These are phyloP conservation scores for Drosophila sturtevanti DNA, from an alignment of 1,140 invertebrate species.

Conservation along the genomic window DNA sequence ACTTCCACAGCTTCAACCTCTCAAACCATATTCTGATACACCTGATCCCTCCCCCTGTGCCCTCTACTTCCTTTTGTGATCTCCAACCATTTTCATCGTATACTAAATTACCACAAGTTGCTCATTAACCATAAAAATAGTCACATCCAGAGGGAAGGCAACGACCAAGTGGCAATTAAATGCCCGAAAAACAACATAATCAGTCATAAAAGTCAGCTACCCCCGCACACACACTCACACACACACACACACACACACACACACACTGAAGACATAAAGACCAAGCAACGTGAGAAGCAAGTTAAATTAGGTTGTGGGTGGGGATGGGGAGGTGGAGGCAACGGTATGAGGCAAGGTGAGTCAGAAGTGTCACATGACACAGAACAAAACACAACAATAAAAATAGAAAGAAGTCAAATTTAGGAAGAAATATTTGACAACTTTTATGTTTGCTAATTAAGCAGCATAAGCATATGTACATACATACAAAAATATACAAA, in stretches of 20 bases:
- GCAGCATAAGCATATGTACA: slow-evolving; percentile 25
- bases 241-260: neutral
- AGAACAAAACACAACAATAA: neutral
- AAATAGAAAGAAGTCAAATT: slow-evolving; percentile 25
- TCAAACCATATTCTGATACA: slow-evolving; percentile 25
- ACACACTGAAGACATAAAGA: slow-evolving; percentile 2
- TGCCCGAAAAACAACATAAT: slow-evolving; percentile 73
- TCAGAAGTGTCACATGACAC: slow-evolving; percentile 67
- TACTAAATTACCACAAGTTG: slow-evolving; percentile 57
- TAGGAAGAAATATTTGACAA: slow-evolving; percentile 37
- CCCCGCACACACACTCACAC: neutral
- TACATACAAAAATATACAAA: slow-evolving; percentile 50
- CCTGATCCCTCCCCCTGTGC: slow-evolving; percentile 46
- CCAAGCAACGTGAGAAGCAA: slow-evolving; percentile 61
- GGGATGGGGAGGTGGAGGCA: neutral
- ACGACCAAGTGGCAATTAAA: slow-evolving; percentile 72
- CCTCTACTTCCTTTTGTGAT: neutral
- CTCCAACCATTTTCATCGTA: neutral
- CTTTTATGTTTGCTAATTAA: slow-evolving; percentile 73
- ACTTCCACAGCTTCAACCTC: neutral
- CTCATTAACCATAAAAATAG: slow-evolving; percentile 78
- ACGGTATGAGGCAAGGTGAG: slow-evolving; percentile 10
- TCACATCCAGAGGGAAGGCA: slow-evolving; percentile 51
- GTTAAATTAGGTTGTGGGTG: slow-evolving; percentile 30
- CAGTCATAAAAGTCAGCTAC: slow-evolving; percentile 63